phyloP scores from a whole-genome alignment of 2,888 invertebrate genomes.

The Parelbella ahira region DNA sequence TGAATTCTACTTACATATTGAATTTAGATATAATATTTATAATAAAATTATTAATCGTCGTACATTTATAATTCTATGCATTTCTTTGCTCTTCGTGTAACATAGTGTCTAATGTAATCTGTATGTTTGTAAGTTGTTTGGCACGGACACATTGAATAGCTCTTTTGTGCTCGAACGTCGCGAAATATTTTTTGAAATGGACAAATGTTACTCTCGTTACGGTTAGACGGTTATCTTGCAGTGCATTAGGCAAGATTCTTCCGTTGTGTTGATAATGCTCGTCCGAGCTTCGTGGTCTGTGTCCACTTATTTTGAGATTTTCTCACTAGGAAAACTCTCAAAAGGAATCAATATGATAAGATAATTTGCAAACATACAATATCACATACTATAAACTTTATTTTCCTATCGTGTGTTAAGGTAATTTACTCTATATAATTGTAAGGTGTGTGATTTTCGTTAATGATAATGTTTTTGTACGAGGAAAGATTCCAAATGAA shows the following conservation, averaged over 20 bases:
- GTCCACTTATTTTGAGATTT: no score
- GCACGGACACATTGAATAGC: slow-evolving; percentile 17
- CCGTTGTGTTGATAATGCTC: neutral
- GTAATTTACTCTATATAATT: slow-evolving; percentile 48
- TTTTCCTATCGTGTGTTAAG: slow-evolving; percentile 55
- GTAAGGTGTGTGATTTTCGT: slow-evolving; percentile 74
- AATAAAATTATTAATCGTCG: slow-evolving; percentile 35
- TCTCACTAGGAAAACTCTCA: no score
- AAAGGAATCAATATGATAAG: no score
- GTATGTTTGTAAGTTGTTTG: slow-evolving; percentile 33
- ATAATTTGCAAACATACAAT: slow-evolving; percentile 23
- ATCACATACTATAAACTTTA: slow-evolving; percentile 29
- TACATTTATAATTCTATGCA: slow-evolving; percentile 47
- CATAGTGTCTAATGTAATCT: slow-evolving; percentile 44
- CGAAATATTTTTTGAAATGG: no score
- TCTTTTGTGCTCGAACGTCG: no score
- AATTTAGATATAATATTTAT: slow-evolving; percentile 52
- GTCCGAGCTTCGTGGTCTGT: no score
- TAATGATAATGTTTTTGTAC: slow-evolving; percentile 60
- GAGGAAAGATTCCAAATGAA: slow-evolving; percentile 78
- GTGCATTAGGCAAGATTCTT: neutral
- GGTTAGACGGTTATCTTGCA: no score
- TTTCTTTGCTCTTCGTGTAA: slow-evolving; percentile 53
- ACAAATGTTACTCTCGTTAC: no score
- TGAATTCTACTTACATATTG: slow-evolving; percentile 59